Percentiles rank a stretch among this genome's conserved stretches.
Conservation (phyloP, 1,140 invertebrate genomes). For the Platorchestia sp. region DNA sequence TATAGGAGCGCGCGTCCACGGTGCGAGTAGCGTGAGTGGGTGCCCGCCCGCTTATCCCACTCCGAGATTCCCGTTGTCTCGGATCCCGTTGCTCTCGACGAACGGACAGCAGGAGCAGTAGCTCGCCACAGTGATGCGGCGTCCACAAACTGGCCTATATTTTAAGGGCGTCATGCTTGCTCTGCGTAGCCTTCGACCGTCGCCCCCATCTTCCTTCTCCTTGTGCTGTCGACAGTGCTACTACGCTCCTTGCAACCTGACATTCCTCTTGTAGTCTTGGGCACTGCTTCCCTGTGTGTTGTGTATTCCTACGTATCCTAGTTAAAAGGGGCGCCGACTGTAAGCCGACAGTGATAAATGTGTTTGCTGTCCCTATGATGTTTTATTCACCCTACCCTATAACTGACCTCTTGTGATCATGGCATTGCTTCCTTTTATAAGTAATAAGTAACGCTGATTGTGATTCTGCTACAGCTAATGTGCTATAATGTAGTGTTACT, state of each 20-base stretch:
- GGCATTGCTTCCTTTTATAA: too few relatives aligned
- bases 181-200: neutral
- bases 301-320: neutral
- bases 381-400: too few relatives aligned
- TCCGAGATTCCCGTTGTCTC: conserved; percentile 32
- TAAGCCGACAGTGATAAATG: neutral
- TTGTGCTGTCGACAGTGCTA: neutral
- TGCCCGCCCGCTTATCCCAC: conserved; percentile 25
- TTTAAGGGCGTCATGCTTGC: conserved; percentile 29
- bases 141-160: conserved; percentile 36
- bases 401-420: too few relatives aligned
- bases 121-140: conserved; percentile 11
- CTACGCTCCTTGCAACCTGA: neutral
- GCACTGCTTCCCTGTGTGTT: neutral
- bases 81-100: conserved; percentile 17
- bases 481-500: neutral
- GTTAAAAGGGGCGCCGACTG: neutral
- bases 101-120: neutral
- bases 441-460: too few relatives aligned
- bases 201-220: neutral
- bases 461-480: neutral
- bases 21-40: neutral
- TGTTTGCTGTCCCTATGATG: too few relatives aligned
- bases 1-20: neutral
- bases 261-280: neutral